Evolutionary conservation across 2,888 invertebrate species (phyloP).

Genomic region (Danaus chrysippus): DNA sequence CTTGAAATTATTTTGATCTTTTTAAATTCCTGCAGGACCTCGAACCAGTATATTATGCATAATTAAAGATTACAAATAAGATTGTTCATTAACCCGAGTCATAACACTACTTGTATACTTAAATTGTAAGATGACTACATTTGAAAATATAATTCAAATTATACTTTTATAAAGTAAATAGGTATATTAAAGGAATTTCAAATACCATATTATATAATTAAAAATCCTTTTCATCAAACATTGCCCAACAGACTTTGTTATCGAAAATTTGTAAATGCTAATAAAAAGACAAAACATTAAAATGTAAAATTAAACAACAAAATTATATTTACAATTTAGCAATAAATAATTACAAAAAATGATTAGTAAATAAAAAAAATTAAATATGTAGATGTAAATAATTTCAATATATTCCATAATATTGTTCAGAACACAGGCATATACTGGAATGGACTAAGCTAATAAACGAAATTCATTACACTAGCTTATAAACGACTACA

Average conservation of each 20-base stretch:
- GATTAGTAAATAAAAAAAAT: constrained; percentile 43
- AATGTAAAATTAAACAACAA: constrained; percentile 78
- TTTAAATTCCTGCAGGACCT: constrained; percentile 34
- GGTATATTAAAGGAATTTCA: constrained; percentile 34
- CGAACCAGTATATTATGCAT: constrained; percentile 41
- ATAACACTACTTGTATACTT: constrained; percentile 65
- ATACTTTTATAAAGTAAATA: constrained; percentile 29
- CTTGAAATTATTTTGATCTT: constrained; percentile 4
- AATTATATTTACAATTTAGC: constrained; percentile 75
- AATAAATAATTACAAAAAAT: constrained; percentile 73
- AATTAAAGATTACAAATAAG: constrained; percentile 55
- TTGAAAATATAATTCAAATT: constrained; percentile 52
- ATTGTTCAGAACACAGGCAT: constrained; percentile 42
- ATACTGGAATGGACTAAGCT: constrained; percentile 55
- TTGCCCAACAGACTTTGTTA: constrained; percentile 35
- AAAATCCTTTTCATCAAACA: constrained; percentile 33
- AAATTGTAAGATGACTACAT: constrained; percentile 67
- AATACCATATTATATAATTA: constrained; percentile 34
- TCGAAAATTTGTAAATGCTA: constrained; percentile 47
- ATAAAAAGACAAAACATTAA: constrained; percentile 49
- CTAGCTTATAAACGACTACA: constrained; percentile 34
- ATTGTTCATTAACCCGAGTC: constrained; percentile 57
- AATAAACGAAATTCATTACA: constrained; percentile 29
- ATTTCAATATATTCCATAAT: constrained; percentile 35
- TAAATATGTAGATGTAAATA: constrained; percentile 43